Evolutionary conservation across 2,113 vertebrate species (phyloP).

Genomic region (Phrynosoma blainvillii): DNA sequence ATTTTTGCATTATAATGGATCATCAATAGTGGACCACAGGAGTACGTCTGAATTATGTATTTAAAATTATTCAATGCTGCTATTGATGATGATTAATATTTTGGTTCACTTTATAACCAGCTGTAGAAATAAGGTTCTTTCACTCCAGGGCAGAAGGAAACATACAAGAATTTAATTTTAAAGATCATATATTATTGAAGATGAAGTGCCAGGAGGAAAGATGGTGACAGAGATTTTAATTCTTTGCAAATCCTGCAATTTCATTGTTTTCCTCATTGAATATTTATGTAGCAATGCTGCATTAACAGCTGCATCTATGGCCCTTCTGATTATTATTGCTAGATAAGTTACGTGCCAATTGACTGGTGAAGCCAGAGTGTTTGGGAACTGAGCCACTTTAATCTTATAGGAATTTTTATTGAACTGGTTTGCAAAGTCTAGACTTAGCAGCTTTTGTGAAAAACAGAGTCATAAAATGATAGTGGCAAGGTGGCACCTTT

Average conservation of each 20-base stretch:
- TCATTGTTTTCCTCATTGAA: conserved; percentile 41
- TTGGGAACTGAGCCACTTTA: conserved; percentile 19
- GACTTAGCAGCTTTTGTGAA: neutral
- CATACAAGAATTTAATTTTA: conserved; percentile 37
- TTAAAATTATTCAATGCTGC: conserved; percentile 10
- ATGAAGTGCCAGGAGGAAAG: conserved; percentile 29
- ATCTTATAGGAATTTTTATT: conserved; percentile 5
- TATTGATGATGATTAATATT: neutral
- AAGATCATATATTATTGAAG: conserved; percentile 38
- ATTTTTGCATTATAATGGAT: conserved; percentile 5
- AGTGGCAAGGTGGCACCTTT: neutral
- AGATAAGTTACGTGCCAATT: neutral
- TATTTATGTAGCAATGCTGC: neutral
- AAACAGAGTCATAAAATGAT: neutral
- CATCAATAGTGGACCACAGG: neutral
- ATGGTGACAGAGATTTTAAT: conserved; percentile 44
- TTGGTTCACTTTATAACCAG: neutral
- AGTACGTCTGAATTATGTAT: neutral
- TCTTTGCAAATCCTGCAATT: conserved; percentile 39
- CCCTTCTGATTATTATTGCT: conserved; percentile 11
- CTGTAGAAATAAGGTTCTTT: conserved; percentile 28
- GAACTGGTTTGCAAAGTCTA: conserved; percentile 10
- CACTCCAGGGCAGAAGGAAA: conserved; percentile 24
- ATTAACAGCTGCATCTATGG: conserved; percentile 8
- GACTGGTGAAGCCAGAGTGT: conserved; percentile 1